Conservation (phyloP, 1,140 invertebrate genomes). For the Ips typographus region DNA sequence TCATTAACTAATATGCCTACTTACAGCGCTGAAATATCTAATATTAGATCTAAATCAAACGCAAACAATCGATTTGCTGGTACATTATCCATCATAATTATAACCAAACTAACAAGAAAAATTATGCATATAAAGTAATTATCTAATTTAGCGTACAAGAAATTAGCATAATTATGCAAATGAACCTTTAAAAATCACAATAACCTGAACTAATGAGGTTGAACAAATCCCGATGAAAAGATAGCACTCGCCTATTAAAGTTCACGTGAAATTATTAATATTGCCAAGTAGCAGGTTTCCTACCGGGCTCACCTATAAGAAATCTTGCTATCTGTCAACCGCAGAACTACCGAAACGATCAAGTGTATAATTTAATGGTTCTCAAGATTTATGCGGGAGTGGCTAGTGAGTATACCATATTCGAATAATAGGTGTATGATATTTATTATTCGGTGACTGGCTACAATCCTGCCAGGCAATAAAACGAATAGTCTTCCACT, state of each 20-base stretch:
- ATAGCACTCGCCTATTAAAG: not conserved
- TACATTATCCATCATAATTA: not conserved
- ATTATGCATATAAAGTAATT: not conserved
- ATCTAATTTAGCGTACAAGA: not conserved
- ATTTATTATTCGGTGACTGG: slow-evolving; percentile 9
- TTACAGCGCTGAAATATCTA: too few relatives aligned
- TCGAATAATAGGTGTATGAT: slow-evolving; percentile 28
- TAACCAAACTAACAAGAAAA: not conserved
- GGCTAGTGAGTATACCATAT: slow-evolving; percentile 17
- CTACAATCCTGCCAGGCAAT: not conserved
- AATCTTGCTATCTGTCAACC: slow-evolving; percentile 36
- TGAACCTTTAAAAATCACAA: not conserved
- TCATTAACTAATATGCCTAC: too few relatives aligned
- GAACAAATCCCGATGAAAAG: not conserved
- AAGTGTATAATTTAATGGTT: slow-evolving; percentile 38
- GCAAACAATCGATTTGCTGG: not conserved
- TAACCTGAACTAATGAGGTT: not conserved
- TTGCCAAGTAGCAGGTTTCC: slow-evolving; percentile 32
- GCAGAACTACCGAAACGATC: slow-evolving; percentile 34
- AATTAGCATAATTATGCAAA: slow-evolving; percentile 6
- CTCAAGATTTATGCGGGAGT: slow-evolving; percentile 35
- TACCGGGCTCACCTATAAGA: slow-evolving; percentile 26
- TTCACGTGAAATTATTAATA: slow-evolving; percentile 18
- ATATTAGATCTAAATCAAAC: too few relatives aligned
- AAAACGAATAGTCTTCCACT: slow-evolving; percentile 1